Conservation (phyloP, 2,888 invertebrate genomes). For the Prosopocoilus inquinatus region DNA sequence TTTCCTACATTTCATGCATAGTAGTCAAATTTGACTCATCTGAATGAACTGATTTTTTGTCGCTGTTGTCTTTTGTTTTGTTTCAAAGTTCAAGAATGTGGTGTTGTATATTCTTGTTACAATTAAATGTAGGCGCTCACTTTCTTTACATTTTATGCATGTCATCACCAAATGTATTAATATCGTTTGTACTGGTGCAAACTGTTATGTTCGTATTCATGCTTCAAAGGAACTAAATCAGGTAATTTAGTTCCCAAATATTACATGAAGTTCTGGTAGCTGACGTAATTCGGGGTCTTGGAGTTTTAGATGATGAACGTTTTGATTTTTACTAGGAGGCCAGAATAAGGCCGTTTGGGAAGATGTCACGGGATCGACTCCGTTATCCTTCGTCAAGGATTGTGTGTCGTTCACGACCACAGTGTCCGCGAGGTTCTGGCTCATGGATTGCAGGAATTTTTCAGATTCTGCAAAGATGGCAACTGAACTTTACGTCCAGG, state of each 20-base stretch:
- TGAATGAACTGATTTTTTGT: neutral
- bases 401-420: constrained; percentile 98
- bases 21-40: neutral
- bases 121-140: too few species aligned
- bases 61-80: neutral
- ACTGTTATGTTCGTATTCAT: constrained; percentile 50
- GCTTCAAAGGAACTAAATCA: constrained; percentile 53
- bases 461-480: constrained; percentile 95
- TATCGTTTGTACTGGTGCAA: constrained; percentile 50
- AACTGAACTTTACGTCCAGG: constrained; percentile 90
- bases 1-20: neutral
- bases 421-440: constrained; percentile 97
- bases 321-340: constrained; percentile 61
- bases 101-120: too few species aligned
- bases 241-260: constrained; percentile 50
- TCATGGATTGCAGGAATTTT: constrained; percentile 97
- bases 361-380: constrained; percentile 98
- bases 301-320: neutral
- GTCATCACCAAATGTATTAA: constrained; percentile 24
- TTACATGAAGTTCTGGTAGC: neutral
- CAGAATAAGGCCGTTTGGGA: constrained; percentile 98
- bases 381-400: constrained; percentile 92
- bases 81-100: too few species aligned
- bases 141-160: neutral
- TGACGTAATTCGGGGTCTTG: neutral